Conservation (phyloP, 2,888 invertebrate species). For the Drosophila macrospina region DNA sequence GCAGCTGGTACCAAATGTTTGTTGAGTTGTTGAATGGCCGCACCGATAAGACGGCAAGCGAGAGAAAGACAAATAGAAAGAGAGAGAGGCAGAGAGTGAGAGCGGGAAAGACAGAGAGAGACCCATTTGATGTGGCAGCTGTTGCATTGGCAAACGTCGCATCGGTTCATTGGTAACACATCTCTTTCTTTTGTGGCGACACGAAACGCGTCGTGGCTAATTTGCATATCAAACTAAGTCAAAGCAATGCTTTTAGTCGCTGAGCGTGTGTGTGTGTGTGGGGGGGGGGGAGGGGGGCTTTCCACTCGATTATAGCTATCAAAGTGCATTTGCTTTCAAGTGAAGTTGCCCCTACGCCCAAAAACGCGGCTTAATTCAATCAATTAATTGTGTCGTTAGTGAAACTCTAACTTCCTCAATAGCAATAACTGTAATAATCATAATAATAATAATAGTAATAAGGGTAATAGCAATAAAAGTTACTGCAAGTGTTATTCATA, state of each 20-base stretch:
- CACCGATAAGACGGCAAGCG: constrained; percentile 32
- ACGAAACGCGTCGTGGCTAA: constrained; percentile 64
- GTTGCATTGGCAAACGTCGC: constrained; percentile 29
- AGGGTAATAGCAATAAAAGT: constrained; percentile 14
- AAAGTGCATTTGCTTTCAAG: constrained; percentile 66
- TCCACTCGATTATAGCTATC: constrained; percentile 55
- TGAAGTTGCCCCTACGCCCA: constrained; percentile 3
- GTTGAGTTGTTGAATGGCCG: constrained; percentile 55
- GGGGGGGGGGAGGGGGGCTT: constrained; percentile 23
- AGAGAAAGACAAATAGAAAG: background rate
- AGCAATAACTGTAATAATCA: constrained; percentile 6
- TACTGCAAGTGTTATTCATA: constrained; percentile 64
- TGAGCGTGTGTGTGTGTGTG: constrained; percentile 17
- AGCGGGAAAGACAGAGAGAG: background rate
- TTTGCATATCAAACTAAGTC: constrained; percentile 75
- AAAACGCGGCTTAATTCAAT: constrained; percentile 58
- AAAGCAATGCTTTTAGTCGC: constrained; percentile 41
- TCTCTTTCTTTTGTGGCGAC: constrained; percentile 33
- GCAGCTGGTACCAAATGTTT: constrained; percentile 48
- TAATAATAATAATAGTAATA: constrained; percentile 3
- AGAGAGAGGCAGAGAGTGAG: background rate
- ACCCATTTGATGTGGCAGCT: constrained; percentile 3
- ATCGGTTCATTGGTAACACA: constrained; percentile 23
- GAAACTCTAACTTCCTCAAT: constrained; percentile 71
- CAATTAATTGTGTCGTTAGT: constrained; percentile 70